Evolutionary conservation across 1,140 invertebrate species (phyloP).

Genomic region (Rhizoglyphus robini): DNA sequence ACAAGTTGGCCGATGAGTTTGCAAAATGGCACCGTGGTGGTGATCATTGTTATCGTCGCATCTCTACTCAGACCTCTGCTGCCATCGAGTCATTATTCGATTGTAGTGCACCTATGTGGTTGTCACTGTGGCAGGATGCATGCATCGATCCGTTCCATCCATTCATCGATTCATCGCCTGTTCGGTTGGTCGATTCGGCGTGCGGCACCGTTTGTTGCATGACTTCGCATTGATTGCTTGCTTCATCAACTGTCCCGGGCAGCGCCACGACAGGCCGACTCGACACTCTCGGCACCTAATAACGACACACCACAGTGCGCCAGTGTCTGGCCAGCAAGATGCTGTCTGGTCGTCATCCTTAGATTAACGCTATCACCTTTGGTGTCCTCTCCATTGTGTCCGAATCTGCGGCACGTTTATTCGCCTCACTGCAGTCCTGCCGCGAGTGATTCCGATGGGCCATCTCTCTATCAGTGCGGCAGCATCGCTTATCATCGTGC

Average conservation of each 20-base stretch:
- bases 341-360: no score
- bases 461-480: no score
- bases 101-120: not conserved
- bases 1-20: conserved; percentile 7
- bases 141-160: not conserved
- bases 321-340: not conserved
- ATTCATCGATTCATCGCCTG: not conserved
- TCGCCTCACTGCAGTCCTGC: no score
- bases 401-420: no score
- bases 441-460: no score
- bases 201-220: no score
- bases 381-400: no score
- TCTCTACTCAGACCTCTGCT: no score
- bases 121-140: not conserved
- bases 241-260: not conserved
- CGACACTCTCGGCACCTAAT: not conserved
- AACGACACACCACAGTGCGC: not conserved
- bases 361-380: no score
- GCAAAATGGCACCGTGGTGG: not conserved
- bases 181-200: no score
- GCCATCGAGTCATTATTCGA: no score
- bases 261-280: not conserved
- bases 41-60: not conserved
- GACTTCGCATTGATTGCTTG: not conserved
- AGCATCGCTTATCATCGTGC: no score